A percentile compares a stretch with the other conserved stretches of the same genome.
phyloP scores from a whole-genome alignment of 2,888 invertebrate species.

The Pardosa pseudoannulata region DNA sequence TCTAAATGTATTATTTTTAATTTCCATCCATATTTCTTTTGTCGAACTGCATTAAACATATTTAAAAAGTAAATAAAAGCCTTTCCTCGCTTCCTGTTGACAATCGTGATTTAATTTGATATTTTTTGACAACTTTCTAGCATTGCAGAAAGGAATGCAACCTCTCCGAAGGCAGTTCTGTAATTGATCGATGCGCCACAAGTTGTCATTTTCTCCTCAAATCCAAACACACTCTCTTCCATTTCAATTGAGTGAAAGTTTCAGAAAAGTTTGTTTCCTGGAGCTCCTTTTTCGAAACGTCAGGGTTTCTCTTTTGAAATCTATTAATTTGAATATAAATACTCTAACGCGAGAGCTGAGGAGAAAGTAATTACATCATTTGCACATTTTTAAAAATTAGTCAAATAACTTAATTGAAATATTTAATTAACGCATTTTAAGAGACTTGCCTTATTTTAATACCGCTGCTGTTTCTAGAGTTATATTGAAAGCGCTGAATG shows the following conservation, averaged over 20 bases:
- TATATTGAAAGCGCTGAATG: too few species aligned
- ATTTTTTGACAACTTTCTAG: not conserved
- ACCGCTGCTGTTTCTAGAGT: too few species aligned
- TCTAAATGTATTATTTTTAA: too few species aligned
- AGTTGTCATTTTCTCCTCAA: not conserved
- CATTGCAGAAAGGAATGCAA: not conserved
- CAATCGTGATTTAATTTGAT: not conserved
- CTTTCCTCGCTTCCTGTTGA: not conserved
- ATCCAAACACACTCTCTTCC: not conserved
- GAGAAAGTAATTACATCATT: not conserved
- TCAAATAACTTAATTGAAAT: too few species aligned
- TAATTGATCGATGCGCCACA: not conserved
- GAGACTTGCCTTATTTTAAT: too few species aligned
- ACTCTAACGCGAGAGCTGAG: not conserved
- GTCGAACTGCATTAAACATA: too few species aligned
- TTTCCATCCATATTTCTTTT: too few species aligned
- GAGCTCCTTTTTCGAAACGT: not conserved
- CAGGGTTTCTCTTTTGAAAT: not conserved
- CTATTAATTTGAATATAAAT: not conserved
- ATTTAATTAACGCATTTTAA: too few species aligned
- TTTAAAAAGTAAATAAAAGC: too few species aligned
- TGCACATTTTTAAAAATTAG: not conserved
- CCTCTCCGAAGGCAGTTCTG: not conserved
- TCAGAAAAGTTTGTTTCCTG: not conserved
- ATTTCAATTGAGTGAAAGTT: not conserved